Percentiles rank a stretch among this genome's conserved stretches.
Evolutionary conservation across 2,113 vertebrate genomes (phyloP).

Genomic region (Lipophrys pholis): DNA sequence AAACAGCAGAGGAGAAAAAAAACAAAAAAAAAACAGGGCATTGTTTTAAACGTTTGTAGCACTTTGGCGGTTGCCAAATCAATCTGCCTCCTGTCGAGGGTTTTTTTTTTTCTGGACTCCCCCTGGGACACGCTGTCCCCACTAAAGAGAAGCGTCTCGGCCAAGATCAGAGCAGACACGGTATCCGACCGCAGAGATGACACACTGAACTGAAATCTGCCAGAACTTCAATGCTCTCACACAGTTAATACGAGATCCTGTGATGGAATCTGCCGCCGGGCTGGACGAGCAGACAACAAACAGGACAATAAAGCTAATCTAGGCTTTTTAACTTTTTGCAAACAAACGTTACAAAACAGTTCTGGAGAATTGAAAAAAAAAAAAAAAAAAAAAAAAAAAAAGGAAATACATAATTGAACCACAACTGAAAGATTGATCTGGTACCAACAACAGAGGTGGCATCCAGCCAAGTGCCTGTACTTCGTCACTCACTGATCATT

Average conservation of each 20-base stretch:
- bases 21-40: conserved; percentile 40
- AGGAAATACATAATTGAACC: no score
- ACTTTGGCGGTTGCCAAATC: conserved; percentile 73
- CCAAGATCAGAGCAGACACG: conserved; percentile 50
- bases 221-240: conserved; percentile 36
- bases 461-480: no score
- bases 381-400: no score
- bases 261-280: no score
- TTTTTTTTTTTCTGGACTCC: conserved; percentile 47
- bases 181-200: conserved; percentile 35
- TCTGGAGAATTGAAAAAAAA: no score
- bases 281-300: no score
- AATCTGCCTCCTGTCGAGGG: conserved; percentile 74
- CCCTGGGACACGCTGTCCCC: conserved; percentile 45
- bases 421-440: no score
- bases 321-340: no score
- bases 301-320: no score
- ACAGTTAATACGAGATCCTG: conserved; percentile 21
- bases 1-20: conserved; percentile 64
- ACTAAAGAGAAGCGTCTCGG: conserved; percentile 24
- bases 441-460: no score
- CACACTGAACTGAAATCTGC: conserved; percentile 61
- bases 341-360: no score
- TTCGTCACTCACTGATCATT: no score
- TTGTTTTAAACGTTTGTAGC: conserved; percentile 78